Conservation (phyloP, 2,888 invertebrate genomes). For the Odiellus spinosus region DNA sequence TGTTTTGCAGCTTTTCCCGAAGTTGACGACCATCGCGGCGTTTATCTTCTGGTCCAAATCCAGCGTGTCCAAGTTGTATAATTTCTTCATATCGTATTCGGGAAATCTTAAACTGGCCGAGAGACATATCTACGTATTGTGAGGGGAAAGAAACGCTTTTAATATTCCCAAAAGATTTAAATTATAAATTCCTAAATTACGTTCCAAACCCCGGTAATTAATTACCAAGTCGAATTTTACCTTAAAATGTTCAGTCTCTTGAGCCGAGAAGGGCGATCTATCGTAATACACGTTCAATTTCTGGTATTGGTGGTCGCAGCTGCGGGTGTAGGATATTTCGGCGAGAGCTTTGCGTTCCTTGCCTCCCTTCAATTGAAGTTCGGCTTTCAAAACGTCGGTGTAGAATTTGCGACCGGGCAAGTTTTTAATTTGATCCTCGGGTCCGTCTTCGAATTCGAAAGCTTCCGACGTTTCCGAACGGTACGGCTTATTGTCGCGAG, state of each 20-base stretch:
- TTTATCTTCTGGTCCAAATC: conserved; percentile 13
- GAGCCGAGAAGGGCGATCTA: conserved; percentile 11
- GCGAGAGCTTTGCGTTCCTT: conserved; percentile 9
- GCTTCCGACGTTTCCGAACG: conserved; percentile 1
- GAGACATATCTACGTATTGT: conserved; percentile 13
- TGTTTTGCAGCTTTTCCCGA: conserved; percentile 15
- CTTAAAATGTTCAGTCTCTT: conserved; percentile 5
- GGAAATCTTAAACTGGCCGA: conserved; percentile 14
- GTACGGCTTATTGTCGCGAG: background rate
- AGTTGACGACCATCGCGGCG: conserved; percentile 9
- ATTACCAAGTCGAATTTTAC: too few relatives aligned
- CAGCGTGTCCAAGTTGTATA: conserved; percentile 11
- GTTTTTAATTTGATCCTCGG: conserved; percentile 9
- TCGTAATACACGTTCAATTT: conserved; percentile 17
- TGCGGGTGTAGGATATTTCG: conserved; percentile 11
- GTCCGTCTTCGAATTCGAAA: background rate
- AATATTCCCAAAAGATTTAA: background rate
- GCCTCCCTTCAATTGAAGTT: conserved; percentile 8
- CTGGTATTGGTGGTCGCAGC: conserved; percentile 10
- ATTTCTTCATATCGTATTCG: conserved; percentile 10
- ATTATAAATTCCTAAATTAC: too few relatives aligned
- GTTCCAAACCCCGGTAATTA: too few relatives aligned
- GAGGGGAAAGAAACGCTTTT: background rate
- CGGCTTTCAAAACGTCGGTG: conserved; percentile 5
- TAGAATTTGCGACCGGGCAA: conserved; percentile 1